Conservation (phyloP, 1,140 invertebrate genomes). For the Tetramorium simillimum region DNA sequence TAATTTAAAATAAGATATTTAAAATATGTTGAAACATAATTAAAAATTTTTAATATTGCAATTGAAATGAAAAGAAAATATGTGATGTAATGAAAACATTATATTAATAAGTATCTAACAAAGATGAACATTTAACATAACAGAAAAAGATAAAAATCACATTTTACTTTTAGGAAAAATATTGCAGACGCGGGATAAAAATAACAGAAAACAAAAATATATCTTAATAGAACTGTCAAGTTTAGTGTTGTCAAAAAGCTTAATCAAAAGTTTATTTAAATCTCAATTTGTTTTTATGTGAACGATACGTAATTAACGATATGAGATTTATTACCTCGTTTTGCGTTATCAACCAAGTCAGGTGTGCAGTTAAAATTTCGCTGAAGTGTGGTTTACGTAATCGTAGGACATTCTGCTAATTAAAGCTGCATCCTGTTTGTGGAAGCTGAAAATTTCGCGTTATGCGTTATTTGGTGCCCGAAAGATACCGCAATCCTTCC, state of each 20-base stretch:
- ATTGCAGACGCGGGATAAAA: neutral
- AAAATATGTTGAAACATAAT: neutral
- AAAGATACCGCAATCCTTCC: conserved; percentile 44
- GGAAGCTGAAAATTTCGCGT: conserved; percentile 30
- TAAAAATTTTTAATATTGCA: neutral
- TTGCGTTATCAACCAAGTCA: neutral
- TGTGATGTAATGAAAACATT: neutral
- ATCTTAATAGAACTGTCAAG: neutral
- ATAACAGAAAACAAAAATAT: neutral
- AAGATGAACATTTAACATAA: neutral
- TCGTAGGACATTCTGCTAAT: conserved; percentile 25
- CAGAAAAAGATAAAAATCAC: neutral
- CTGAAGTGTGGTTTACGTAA: conserved; percentile 8
- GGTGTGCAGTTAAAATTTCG: conserved; percentile 14
- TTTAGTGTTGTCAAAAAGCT: neutral
- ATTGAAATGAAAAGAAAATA: neutral
- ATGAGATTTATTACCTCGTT: conserved; percentile 1
- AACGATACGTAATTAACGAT: neutral
- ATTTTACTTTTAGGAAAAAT: neutral
- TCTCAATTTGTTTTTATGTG: neutral
- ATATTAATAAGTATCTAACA: neutral
- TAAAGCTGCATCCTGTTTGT: conserved; percentile 27
- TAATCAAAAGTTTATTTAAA: neutral
- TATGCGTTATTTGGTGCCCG: conserved; percentile 44
- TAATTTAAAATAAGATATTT: neutral